phyloP scores from a whole-genome alignment of 2,888 invertebrate species.

The Operophtera brumata region DNA sequence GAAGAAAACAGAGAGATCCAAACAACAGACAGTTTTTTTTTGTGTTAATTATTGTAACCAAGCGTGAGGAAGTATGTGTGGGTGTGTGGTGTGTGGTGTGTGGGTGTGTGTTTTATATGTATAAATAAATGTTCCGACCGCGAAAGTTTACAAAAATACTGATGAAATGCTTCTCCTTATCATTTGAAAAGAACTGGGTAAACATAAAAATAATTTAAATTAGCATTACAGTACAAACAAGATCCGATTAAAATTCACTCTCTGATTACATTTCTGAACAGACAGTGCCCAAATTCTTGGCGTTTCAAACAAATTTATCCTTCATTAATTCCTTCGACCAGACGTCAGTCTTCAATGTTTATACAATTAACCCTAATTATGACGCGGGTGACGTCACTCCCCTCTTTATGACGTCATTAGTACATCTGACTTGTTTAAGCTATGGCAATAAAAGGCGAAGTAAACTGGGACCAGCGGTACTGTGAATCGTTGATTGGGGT shows the following conservation, averaged over 20 bases:
- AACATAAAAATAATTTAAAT: not conserved
- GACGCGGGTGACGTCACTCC: conserved; percentile 44
- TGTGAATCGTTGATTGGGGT: conserved; percentile 17
- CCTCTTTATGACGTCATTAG: conserved; percentile 51
- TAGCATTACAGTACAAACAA: not conserved
- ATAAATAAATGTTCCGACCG: no score
- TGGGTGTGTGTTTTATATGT: no score
- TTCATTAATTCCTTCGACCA: conserved; percentile 13
- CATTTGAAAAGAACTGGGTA: not conserved
- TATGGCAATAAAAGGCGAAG: conserved; percentile 52
- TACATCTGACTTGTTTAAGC: conserved; percentile 50
- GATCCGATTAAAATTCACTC: no score
- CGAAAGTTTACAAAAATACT: no score
- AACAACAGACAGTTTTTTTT: no score
- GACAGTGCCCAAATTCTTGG: conserved; percentile 10
- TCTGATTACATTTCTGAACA: conserved; percentile 14
- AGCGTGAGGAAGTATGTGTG: no score
- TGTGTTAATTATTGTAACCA: no score
- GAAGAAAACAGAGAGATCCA: no score
- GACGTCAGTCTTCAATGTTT: conserved; percentile 42
- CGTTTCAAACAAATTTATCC: conserved; percentile 9
- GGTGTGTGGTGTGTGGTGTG: no score
- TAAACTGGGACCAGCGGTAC: conserved; percentile 46
- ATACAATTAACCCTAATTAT: conserved; percentile 59
- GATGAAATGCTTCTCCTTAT: not conserved